Evolutionary conservation across 1,140 invertebrate genomes (phyloP).

Genomic region (Holcopasites calliopsidis): DNA sequence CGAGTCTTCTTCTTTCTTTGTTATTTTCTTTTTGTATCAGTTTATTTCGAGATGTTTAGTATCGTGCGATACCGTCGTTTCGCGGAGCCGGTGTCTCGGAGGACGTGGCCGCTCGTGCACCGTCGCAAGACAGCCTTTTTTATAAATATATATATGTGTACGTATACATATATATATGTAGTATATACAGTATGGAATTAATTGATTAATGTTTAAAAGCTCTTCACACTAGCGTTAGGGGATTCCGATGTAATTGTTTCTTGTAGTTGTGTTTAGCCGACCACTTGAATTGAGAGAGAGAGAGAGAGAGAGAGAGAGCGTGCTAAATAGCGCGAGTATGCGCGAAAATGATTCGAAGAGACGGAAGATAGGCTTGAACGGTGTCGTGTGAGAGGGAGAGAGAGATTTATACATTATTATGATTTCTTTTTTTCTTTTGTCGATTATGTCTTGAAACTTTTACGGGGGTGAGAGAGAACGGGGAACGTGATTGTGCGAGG

Average conservation of each 20-base stretch:
- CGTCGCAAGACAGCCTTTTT: conserved; percentile 58
- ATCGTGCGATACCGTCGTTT: conserved; percentile 25
- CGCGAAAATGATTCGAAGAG: neutral
- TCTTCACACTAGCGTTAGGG: conserved; percentile 45
- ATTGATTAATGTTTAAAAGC: conserved; percentile 52
- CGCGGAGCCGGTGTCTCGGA: conserved; percentile 34
- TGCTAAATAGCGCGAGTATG: neutral
- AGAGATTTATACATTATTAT: conserved; percentile 2
- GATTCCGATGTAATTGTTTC: conserved; percentile 61
- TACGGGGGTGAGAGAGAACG: neutral
- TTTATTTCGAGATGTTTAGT: neutral
- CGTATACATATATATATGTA: conserved; percentile 45
- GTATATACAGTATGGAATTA: conserved; percentile 42
- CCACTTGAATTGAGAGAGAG: conserved; percentile 5
- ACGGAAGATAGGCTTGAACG: too few relatives aligned
- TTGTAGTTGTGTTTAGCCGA: conserved; percentile 44
- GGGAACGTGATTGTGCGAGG: neutral
- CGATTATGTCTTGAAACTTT: conserved; percentile 45
- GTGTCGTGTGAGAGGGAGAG: conserved; percentile 16
- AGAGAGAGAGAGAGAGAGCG: neutral
- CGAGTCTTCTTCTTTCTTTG: neutral
- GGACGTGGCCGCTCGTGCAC: conserved; percentile 51
- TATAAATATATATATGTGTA: conserved; percentile 49
- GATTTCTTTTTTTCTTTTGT: neutral
- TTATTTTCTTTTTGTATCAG: neutral